Evolutionary conservation across 2,888 invertebrate species (phyloP), one percentile per base, ranked within the genome.

Genomic region (Allophyes oxyacanthae): DNA sequence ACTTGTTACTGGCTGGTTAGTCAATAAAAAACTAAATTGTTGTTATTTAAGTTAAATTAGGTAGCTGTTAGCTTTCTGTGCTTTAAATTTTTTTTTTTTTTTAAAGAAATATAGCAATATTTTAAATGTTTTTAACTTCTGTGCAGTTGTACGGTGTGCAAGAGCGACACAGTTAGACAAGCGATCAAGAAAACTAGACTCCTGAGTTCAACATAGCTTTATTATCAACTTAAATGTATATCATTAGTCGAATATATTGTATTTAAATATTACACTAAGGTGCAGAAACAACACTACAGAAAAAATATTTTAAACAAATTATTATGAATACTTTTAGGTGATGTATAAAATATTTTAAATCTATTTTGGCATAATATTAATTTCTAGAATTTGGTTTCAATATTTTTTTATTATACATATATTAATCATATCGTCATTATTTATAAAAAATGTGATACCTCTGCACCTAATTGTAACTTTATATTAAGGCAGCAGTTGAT

Each of bases 201-300:
- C 3, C 78, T 65, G 61, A 70, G 49, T 56, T 63, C 51, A 62
- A 51, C 69, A 64, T 66, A 76, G 66, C 64, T 85, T 81, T 83
- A 82, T 82, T 79, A 62, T 69, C 70, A 72, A 74, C 65, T 61
- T 76, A 77, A 73, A 67, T 46, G 44, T 62, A 46, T 62, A 58
- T 55, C 46, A 72, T 64, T 60, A 59, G 33, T 54, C 1, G 48
- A 20, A 68, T 36, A 51, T 26, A 64, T 32, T 41, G 36, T 64
- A 34, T 37, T 45, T 10, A 42, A 33, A 45, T n/a, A n/a, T 58
- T 52, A 71, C 40, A 52, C 11, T 14, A 14, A 37, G 66, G 51
- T 71, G 59, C 65, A 71, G 59, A 65, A 71, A 33, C 45, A 45
- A 64, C 26, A 5, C 10, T 8, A 6, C 33, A 11, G 0, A 25